phyloP scores from a whole-genome alignment of 2,888 invertebrate genomes.

The Hemaris fuciformis region DNA sequence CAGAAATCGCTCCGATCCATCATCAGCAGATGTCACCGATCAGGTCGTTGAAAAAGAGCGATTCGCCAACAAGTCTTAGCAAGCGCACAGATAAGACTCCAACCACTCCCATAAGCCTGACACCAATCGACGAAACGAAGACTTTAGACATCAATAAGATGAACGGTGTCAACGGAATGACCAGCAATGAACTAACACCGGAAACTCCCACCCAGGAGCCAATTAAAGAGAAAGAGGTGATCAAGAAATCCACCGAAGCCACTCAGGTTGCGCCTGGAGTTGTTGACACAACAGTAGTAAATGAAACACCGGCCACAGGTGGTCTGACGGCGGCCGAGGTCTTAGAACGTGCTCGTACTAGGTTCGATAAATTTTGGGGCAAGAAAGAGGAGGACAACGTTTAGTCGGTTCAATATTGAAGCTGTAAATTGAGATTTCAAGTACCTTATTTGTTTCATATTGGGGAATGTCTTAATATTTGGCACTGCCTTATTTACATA shows the following conservation, averaged over 20 bases:
- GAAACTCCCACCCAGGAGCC: slow-evolving; percentile 66
- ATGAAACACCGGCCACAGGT: slow-evolving; percentile 62
- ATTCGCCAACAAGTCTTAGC: slow-evolving; percentile 73
- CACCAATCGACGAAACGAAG: slow-evolving; percentile 76
- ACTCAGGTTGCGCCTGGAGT: slow-evolving; percentile 80
- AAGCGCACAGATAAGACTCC: slow-evolving; percentile 78
- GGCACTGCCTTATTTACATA: not conserved
- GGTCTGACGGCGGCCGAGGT: slow-evolving; percentile 86
- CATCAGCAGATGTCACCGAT: slow-evolving; percentile 80
- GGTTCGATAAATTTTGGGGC: slow-evolving; percentile 93
- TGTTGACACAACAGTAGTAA: slow-evolving; percentile 78
- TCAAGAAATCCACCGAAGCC: slow-evolving; percentile 74
- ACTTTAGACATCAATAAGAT: slow-evolving; percentile 73
- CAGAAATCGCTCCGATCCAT: slow-evolving; percentile 78
- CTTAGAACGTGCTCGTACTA: slow-evolving; percentile 89
- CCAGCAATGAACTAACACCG: slow-evolving; percentile 66
- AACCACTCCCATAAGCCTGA: slow-evolving; percentile 73
- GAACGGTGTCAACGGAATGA: slow-evolving; percentile 52
- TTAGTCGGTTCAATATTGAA: slow-evolving; percentile 44
- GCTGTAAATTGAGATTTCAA: slow-evolving; percentile 43
- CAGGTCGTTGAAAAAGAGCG: slow-evolving; percentile 75
- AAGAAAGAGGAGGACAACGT: slow-evolving; percentile 84
- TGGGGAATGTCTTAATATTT: not conserved
- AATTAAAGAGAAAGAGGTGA: slow-evolving; percentile 59
- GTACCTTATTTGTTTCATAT: not conserved